A percentile compares a stretch with the other conserved stretches of the same genome.
Evolutionary conservation across 2,888 invertebrate species (phyloP).

Genomic region (Lypha dubia): DNA sequence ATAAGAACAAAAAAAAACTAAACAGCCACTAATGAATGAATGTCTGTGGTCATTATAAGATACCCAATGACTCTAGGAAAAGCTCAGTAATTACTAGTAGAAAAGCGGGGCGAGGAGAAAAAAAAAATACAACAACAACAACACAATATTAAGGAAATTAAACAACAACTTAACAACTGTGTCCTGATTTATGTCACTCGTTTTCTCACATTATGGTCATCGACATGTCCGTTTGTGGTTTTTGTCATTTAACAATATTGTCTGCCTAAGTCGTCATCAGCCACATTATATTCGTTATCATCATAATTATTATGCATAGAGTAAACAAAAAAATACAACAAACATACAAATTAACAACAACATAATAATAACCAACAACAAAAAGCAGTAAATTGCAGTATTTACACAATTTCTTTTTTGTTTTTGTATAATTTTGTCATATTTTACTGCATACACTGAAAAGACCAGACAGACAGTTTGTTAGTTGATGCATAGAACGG

Average conservation of each 20-base stretch:
- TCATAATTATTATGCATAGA: slow-evolving; percentile 44
- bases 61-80: slow-evolving; percentile 50
- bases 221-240: slow-evolving; percentile 70
- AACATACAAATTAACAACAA: slow-evolving; percentile 12
- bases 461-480: slow-evolving; percentile 23
- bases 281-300: slow-evolving; percentile 16
- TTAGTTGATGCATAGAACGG: slow-evolving; percentile 26
- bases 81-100: slow-evolving; percentile 41
- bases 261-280: slow-evolving; percentile 48
- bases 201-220: slow-evolving; percentile 72
- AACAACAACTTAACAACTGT: slow-evolving; percentile 69
- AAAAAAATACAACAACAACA: no score
- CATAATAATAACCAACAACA: slow-evolving; percentile 42
- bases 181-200: slow-evolving; percentile 74
- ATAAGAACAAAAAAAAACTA: neutral
- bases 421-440: neutral
- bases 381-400: slow-evolving; percentile 53
- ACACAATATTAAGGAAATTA: slow-evolving; percentile 64
- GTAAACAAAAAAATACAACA: slow-evolving; percentile 20
- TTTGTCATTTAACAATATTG: slow-evolving; percentile 64
- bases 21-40: slow-evolving; percentile 44
- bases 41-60: slow-evolving; percentile 39
- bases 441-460: slow-evolving; percentile 13
- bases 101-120: slow-evolving; percentile 12
- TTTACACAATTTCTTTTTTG: slow-evolving; percentile 28